Conservation (phyloP, 53 echinoderm and acorn worm genomes). For the Actinopyga echinites region DNA sequence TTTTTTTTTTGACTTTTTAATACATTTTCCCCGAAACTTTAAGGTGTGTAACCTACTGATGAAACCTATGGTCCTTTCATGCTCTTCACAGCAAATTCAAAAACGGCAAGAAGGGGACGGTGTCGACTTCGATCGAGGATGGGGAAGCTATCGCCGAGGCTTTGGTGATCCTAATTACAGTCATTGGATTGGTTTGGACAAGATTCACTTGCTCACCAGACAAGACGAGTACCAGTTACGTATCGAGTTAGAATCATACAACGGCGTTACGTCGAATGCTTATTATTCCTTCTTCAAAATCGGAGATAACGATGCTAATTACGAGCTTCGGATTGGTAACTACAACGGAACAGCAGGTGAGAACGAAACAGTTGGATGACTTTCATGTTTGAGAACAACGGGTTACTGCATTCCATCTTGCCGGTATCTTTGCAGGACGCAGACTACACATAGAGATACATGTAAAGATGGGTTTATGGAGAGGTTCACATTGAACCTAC, state of each 20-base stretch:
- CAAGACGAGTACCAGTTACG: constrained; percentile 95
- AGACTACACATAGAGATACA: no score
- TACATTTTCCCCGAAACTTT: no score
- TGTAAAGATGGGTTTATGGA: no score
- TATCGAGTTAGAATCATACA: constrained; percentile 62
- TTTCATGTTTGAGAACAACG: no score
- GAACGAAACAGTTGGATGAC: background rate
- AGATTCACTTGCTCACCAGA: constrained; percentile 61
- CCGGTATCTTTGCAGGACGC: no score
- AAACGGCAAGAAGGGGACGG: constrained; percentile 63
- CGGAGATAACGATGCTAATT: constrained; percentile 57
- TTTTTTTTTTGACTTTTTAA: no score
- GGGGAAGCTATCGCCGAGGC: constrained; percentile 82
- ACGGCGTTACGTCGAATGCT: constrained; percentile 60
- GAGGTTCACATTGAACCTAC: no score
- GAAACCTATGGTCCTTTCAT: background rate
- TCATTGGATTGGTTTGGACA: constrained; percentile 93
- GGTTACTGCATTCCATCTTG: no score
- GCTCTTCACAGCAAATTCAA: constrained; percentile 65
- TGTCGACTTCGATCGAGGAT: constrained; percentile 72
- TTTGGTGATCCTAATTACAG: constrained; percentile 76
- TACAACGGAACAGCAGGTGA: constrained; percentile 91
- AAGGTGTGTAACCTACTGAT: no score
- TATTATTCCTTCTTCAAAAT: constrained; percentile 69
- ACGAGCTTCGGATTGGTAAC: constrained; percentile 57